Base-by-base conservation (phyloP, 2,113 vertebrate species). In the Pteropus alecto region DNA sequence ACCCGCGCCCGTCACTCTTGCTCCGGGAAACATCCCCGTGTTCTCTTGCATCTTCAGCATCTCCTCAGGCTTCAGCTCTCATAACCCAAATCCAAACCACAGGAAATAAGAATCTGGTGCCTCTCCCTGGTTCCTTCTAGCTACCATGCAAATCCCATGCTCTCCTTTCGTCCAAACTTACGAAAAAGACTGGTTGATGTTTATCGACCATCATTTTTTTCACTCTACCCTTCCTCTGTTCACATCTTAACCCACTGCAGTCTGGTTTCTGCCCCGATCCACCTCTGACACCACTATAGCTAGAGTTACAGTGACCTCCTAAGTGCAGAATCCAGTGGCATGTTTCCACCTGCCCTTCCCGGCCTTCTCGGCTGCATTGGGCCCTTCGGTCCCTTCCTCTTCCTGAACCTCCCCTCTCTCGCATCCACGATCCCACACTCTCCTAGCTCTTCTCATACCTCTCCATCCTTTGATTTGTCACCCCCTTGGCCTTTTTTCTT, bases 281-380 rank as follows among this genome's bases (percentile, higher is more conserved):
- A 3, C 56, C 71, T 61, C 63, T 2, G 28, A 43, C 4, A 5
- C 30, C 12, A 30, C 7, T 71, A 2, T 16, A 10, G 11, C 26
- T 56, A 5, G 58, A 13, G 19, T 30, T 60, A 7, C 3, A 3
- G 26, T 35, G 24, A 48, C 8, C 15, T 65, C 81, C 4, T 18
- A 18, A 24, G 9, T 7, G 6, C 1, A 2, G 60, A 61, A 6
- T n/a, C 19, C 21, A 5, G 0, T 2, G 54, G 26, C 9, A 2
- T 28, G 60, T 77, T n/a, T 48, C 35, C 41, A 35, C n/a, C 19
- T 22, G 13, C 12, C 41, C 38, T 56, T 33, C 30, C 46, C 12
- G 58, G 30, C 1, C 60, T 67, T 54, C 28, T 68, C 24, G 48
- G 41, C 54, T 24, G 18, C 46, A 13, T 8, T 15, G 26, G 33